These are phyloP conservation scores for Butorides virescens DNA, from an alignment of 2,113 vertebrate genomes.

Conservation along the genomic window DNA sequence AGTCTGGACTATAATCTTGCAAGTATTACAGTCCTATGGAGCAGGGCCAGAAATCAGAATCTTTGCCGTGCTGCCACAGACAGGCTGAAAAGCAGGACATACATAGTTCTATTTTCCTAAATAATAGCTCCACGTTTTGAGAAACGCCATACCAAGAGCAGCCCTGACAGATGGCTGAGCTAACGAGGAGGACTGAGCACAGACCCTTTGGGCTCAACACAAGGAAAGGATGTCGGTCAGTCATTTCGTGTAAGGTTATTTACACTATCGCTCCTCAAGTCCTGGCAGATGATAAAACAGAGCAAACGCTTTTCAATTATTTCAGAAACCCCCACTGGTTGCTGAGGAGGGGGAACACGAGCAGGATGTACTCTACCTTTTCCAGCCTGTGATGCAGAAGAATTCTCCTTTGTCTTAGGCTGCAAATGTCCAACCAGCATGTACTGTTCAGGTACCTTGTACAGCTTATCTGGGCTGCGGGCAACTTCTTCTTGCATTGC, in stretches of 20 bases:
- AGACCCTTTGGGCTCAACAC: neutral
- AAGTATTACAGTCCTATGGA: neutral
- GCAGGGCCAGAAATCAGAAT: neutral
- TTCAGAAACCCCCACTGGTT: neutral
- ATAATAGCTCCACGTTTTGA: neutral
- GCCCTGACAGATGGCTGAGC: neutral
- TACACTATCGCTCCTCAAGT: neutral
- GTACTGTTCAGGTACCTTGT: slow-evolving; percentile 76
- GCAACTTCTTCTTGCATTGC: slow-evolving; percentile 73
- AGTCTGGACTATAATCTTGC: neutral
- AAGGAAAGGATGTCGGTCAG: neutral
- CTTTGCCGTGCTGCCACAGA: neutral
- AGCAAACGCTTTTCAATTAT: accelerated
- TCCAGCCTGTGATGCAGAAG: slow-evolving; percentile 69
- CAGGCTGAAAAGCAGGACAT: neutral
- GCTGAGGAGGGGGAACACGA: neutral
- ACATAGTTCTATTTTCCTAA: neutral
- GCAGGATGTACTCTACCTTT: slow-evolving; percentile 76
- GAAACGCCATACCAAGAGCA: neutral
- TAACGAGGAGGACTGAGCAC: neutral
- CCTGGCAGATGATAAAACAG: neutral
- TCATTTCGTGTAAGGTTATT: neutral
- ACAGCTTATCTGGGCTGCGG: slow-evolving; percentile 70
- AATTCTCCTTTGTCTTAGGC: slow-evolving; percentile 77
- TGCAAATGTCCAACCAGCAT: slow-evolving; percentile 71